Evolutionary conservation across 2,888 invertebrate genomes (phyloP).

Genomic region (Alitta virens): DNA sequence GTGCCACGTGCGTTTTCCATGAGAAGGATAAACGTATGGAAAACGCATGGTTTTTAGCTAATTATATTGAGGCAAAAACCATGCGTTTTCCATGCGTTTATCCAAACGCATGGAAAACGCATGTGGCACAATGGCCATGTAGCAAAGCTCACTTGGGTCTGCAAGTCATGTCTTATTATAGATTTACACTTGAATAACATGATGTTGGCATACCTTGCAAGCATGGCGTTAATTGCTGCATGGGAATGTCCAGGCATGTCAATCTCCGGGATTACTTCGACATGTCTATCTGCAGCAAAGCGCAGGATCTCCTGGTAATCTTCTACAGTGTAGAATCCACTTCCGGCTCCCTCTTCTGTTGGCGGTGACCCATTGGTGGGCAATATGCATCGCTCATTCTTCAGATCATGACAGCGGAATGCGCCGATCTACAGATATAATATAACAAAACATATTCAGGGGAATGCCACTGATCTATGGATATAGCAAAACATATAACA

Average conservation of each 20-base stretch:
- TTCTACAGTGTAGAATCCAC: slow-evolving; percentile 38
- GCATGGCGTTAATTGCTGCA: slow-evolving; percentile 47
- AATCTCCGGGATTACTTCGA: slow-evolving; percentile 48
- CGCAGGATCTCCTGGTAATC: slow-evolving; percentile 46
- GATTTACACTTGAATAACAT: not conserved
- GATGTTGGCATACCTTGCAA: slow-evolving; percentile 32
- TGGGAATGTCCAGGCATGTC: slow-evolving; percentile 46
- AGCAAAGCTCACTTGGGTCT: too few species aligned
- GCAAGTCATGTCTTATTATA: too few species aligned
- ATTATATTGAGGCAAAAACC: too few species aligned
- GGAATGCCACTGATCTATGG: too few species aligned
- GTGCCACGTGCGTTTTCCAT: too few species aligned
- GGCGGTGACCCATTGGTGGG: slow-evolving; percentile 47
- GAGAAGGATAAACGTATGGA: too few species aligned
- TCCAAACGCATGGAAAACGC: too few species aligned
- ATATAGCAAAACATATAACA: too few species aligned
- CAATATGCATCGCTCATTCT: slow-evolving; percentile 36
- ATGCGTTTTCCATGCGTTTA: too few species aligned
- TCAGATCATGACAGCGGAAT: slow-evolving; percentile 41
- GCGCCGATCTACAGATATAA: slow-evolving; percentile 40
- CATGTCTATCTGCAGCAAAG: slow-evolving; percentile 39
- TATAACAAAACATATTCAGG: too few species aligned
- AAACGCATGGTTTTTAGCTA: too few species aligned
- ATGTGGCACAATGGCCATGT: too few species aligned
- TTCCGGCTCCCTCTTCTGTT: slow-evolving; percentile 30